phyloP scores from a whole-genome alignment of 1,140 invertebrate genomes.

The Teleopsis dalmanni region DNA sequence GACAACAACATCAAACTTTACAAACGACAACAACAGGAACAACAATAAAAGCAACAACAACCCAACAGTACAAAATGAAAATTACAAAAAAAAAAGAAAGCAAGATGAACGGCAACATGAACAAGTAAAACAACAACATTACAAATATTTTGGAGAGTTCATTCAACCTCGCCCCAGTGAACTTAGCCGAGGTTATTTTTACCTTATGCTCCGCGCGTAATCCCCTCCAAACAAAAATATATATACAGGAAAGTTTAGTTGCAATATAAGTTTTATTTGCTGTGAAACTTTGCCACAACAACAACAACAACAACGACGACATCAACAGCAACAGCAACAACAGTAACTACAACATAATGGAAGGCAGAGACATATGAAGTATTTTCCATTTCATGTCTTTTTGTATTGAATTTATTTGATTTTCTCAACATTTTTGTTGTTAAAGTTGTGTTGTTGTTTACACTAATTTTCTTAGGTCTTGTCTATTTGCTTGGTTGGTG shows the following conservation, averaged over 20 bases:
- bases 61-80: neutral
- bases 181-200: slow-evolving; percentile 46
- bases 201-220: slow-evolving; percentile 22
- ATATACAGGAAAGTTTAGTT: too few species aligned
- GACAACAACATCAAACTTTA: neutral
- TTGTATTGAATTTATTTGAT: neutral
- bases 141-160: slow-evolving; percentile 24
- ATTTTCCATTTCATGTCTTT: neutral
- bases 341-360: neutral
- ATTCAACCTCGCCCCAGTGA: slow-evolving; percentile 46
- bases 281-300: neutral
- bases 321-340: neutral
- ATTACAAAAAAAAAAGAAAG: slow-evolving; percentile 3
- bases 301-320: neutral
- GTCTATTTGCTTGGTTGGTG: too few species aligned
- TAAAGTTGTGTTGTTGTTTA: too few species aligned
- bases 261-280: too few species aligned
- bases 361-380: neutral
- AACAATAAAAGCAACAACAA: neutral
- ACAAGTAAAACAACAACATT: too few species aligned
- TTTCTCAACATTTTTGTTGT: neutral
- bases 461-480: too few species aligned
- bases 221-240: too few species aligned
- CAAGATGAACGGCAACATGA: too few species aligned
- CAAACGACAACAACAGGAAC: neutral